These are phyloP conservation scores for Drosophila cognata DNA, from an alignment of 2,888 invertebrate species.

Conservation along the genomic window DNA sequence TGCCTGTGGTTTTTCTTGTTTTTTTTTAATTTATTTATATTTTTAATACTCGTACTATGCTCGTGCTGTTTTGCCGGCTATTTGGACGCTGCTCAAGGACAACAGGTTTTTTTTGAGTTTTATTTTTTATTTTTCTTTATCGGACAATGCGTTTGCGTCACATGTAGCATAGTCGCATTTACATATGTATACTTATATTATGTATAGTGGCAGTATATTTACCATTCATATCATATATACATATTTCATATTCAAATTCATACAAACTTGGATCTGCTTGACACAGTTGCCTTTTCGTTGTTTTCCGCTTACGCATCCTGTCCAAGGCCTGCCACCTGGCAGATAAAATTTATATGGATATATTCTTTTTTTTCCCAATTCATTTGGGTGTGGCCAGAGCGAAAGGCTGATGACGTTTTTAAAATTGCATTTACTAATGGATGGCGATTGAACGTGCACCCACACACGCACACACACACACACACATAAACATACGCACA, in stretches of 20 bases:
- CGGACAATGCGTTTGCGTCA: slow-evolving; percentile 62
- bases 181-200: slow-evolving; percentile 48
- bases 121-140: slow-evolving; percentile 17
- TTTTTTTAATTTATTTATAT: slow-evolving; percentile 8
- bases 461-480: background rate
- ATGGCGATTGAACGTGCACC: slow-evolving; percentile 14
- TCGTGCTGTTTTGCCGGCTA: slow-evolving; percentile 67
- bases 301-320: slow-evolving; percentile 16
- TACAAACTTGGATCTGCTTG: slow-evolving; percentile 9
- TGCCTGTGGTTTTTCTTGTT: slow-evolving; percentile 24
- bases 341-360: slow-evolving; percentile 6
- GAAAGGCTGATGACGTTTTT: slow-evolving; percentile 35
- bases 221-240: background rate
- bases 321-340: slow-evolving; percentile 23
- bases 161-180: slow-evolving; percentile 63
- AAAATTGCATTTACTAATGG: slow-evolving; percentile 16
- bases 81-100: slow-evolving; percentile 62
- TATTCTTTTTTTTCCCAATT: background rate
- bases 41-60: slow-evolving; percentile 24
- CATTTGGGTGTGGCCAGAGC: slow-evolving; percentile 4
- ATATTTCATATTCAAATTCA: slow-evolving; percentile 4
- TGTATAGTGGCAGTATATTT: slow-evolving; percentile 12
- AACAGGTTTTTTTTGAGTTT: slow-evolving; percentile 52
- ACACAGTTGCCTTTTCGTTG: slow-evolving; percentile 18
- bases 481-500: background rate